A percentile compares a stretch with the other conserved stretches of the same genome.
Conservation (phyloP, 2,113 vertebrate genomes). For the Brachyistius frenatus region DNA sequence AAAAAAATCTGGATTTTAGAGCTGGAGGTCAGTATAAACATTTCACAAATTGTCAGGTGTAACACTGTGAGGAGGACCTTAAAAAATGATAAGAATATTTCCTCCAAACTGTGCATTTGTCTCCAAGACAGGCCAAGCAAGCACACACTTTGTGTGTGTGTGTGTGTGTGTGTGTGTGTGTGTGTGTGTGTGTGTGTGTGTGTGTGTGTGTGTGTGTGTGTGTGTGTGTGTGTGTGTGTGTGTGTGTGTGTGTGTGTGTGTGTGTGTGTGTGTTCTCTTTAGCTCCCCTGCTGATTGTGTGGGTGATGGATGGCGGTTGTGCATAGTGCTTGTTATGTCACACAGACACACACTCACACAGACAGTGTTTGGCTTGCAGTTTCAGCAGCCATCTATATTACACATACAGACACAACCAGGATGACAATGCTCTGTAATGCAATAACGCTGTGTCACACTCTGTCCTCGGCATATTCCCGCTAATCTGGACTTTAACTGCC, state of each 20-base stretch:
- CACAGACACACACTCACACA: conserved; percentile 55
- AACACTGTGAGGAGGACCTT: conserved; percentile 45
- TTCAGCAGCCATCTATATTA: conserved; percentile 43
- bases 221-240: conserved; percentile 37
- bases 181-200: conserved; percentile 44
- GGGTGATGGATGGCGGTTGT: conserved; percentile 75
- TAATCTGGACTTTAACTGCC: conserved; percentile 36
- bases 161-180: conserved; percentile 30
- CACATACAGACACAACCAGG: conserved; percentile 33
- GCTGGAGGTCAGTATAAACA: conserved; percentile 21
- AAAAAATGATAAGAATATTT: conserved; percentile 49
- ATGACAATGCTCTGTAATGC: conserved; percentile 67
- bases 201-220: conserved; percentile 37
- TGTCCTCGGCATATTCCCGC: conserved; percentile 2
- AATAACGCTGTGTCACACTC: conserved; percentile 61
- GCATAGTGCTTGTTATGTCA: conserved; percentile 76
- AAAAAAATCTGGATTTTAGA: background rate
- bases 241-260: conserved; percentile 37
- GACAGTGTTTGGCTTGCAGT: conserved; percentile 33
- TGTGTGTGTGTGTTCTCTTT: conserved; percentile 53
- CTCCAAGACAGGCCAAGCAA: conserved; percentile 42
- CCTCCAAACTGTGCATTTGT: conserved; percentile 29
- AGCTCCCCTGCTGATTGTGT: conserved; percentile 79
- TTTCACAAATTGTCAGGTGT: conserved; percentile 27
- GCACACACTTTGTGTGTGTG: conserved; percentile 40